Base-by-base conservation (phyloP, 1,140 invertebrate genomes). In the Arctopsyche grandis region DNA sequence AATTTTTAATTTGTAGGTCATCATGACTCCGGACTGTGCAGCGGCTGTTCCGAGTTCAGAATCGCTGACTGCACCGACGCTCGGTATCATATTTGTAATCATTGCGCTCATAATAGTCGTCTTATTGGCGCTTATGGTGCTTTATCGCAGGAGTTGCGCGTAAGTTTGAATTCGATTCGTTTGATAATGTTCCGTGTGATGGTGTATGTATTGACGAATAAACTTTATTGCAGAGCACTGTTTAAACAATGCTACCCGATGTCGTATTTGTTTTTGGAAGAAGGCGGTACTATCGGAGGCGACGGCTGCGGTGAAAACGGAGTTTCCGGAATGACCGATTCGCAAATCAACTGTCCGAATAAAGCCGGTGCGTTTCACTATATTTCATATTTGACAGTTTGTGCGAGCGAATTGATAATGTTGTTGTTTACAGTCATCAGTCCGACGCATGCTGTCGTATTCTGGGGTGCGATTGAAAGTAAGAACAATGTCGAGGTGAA, bases 401-500 rank as follows among this genome's bases (percentile, higher is more conserved):
- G 10, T 29, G 9, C 22, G 12, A 71, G 9, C n/a, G 3, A 43
- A 43, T 16, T 16, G 10, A 44, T 3, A 22, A 63, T 66, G 12
- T 12, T 77, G 12, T 19, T 77, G 5, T 69, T 69, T 69, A 21
- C 48, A 69, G 60, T 69, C 9, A 77, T 52, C 60, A 80, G 84
- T 81, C 83, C 84, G 14, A 69, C 76, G 3, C 81, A 82, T 24
- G 73, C 79, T 4, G 69, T 79, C 44, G 75, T 80, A 46, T 82
- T 79, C 52, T 83, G 83, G 81, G 81, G 75, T 10, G 82, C 79
- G 16, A 69, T 71, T 9, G 83, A 82, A 5, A 78, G 80, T 10
- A 52, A 84, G 88, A 43, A 88, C 87, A 80, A 89, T 89, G 69
- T 87, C 85, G 22, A 86, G 84, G 22, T 86, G 86, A 63, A 89